Percentiles rank a stretch among this genome's conserved stretches.
Conservation (phyloP, 2,888 invertebrate genomes). For the Creontiades dilutus region DNA sequence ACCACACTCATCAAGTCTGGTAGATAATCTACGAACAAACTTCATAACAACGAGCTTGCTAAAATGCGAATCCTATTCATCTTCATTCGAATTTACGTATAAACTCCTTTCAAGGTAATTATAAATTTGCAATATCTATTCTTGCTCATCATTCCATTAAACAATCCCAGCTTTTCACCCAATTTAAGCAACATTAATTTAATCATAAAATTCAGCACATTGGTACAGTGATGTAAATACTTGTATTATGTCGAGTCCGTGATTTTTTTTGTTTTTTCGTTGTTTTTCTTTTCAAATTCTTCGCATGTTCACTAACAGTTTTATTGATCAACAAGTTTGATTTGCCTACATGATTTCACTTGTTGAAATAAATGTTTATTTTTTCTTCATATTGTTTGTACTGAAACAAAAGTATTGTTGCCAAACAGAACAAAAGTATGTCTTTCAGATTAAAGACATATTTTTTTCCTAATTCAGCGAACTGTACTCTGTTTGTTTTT, state of each 20-base stretch:
- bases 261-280: slow-evolving; percentile 55
- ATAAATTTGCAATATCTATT: too few relatives aligned
- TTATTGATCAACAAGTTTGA: neutral
- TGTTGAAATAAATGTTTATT: slow-evolving; percentile 5
- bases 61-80: too few relatives aligned
- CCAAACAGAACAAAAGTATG: neutral
- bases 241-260: slow-evolving; percentile 66
- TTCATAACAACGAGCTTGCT: too few relatives aligned
- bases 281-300: slow-evolving; percentile 67
- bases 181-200: neutral
- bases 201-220: slow-evolving; percentile 67
- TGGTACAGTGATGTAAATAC: slow-evolving; percentile 30
- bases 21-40: too few relatives aligned
- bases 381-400: neutral
- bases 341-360: neutral
- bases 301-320: slow-evolving; percentile 65
- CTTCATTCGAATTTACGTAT: too few relatives aligned
- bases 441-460: neutral
- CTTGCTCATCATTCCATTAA: neutral
- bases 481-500: slow-evolving; percentile 39
- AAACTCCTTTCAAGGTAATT: too few relatives aligned
- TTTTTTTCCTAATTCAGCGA: slow-evolving; percentile 37
- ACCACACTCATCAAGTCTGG: too few relatives aligned
- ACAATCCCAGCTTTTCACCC: neutral
- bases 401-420: neutral